These are phyloP conservation scores for Lasioglossum malachurum DNA, from an alignment of 2,888 invertebrate genomes.

Conservation along the genomic window DNA sequence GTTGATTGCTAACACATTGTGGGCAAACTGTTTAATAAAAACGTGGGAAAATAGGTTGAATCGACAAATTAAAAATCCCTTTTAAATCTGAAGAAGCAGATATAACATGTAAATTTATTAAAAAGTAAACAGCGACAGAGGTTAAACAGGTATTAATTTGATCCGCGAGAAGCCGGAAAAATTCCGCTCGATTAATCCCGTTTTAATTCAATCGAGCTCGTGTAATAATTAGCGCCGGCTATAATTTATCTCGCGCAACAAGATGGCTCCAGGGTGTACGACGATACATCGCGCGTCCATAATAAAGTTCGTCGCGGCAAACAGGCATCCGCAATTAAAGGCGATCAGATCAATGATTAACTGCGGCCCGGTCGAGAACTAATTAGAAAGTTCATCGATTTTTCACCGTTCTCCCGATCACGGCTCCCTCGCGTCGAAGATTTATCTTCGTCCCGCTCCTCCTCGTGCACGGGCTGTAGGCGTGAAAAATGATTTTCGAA, in stretches of 20 bases:
- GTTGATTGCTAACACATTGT: neutral
- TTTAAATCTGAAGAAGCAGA: neutral
- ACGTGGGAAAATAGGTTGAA: no score
- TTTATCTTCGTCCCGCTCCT: slow-evolving; percentile 34
- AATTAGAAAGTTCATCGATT: slow-evolving; percentile 52
- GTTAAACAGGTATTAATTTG: neutral
- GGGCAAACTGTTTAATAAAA: no score
- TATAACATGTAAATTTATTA: neutral
- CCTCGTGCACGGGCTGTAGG: neutral
- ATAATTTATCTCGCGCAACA: slow-evolving; percentile 2
- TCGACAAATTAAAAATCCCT: neutral
- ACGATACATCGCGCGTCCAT: slow-evolving; percentile 5
- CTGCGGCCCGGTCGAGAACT: slow-evolving; percentile 19
- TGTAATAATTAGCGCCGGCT: neutral
- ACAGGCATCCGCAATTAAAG: slow-evolving; percentile 29
- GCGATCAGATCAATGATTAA: slow-evolving; percentile 41
- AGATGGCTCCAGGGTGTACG: neutral
- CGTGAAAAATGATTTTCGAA: slow-evolving; percentile 44
- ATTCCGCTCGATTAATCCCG: neutral
- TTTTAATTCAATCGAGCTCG: neutral
- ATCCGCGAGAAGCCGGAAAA: neutral
- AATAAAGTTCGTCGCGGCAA: slow-evolving; percentile 18
- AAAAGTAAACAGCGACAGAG: neutral
- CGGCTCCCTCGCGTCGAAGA: neutral
- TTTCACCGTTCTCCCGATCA: slow-evolving; percentile 18